phyloP scores from a whole-genome alignment of 2,888 invertebrate genomes.

The Lamellibrachia columna region DNA sequence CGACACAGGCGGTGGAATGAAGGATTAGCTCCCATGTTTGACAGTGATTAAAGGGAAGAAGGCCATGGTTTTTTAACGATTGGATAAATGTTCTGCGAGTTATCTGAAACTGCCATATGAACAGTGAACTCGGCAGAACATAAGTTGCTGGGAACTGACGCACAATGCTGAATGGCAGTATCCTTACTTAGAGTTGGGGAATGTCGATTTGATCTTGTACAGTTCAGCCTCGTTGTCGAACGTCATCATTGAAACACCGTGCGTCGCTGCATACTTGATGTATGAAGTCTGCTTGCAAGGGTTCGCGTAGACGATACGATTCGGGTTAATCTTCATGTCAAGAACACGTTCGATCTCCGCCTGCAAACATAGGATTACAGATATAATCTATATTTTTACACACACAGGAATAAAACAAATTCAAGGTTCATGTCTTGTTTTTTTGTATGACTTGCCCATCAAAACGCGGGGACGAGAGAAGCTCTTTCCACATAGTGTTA shows the following conservation, averaged over 20 bases:
- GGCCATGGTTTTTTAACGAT: no score
- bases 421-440: background rate
- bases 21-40: no score
- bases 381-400: background rate
- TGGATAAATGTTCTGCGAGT: background rate
- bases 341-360: constrained; percentile 86
- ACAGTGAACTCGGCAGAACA: background rate
- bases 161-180: background rate
- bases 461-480: fast-evolving
- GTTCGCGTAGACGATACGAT: constrained; percentile 93
- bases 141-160: background rate
- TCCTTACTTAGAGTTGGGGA: constrained; percentile 84
- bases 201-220: constrained; percentile 84
- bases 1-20: no score
- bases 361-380: constrained; percentile 58
- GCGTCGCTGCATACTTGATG: constrained; percentile 81
- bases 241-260: constrained; percentile 84
- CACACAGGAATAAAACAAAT: background rate
- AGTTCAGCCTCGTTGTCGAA: constrained; percentile 94
- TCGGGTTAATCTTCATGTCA: constrained; percentile 77
- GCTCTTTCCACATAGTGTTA: no score
- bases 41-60: no score
- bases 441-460: no score
- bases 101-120: no score
- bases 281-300: constrained; percentile 93